Evolutionary conservation across 2,797 vertebrate species (phyloP).

Genomic region (Naso thynnoides): DNA sequence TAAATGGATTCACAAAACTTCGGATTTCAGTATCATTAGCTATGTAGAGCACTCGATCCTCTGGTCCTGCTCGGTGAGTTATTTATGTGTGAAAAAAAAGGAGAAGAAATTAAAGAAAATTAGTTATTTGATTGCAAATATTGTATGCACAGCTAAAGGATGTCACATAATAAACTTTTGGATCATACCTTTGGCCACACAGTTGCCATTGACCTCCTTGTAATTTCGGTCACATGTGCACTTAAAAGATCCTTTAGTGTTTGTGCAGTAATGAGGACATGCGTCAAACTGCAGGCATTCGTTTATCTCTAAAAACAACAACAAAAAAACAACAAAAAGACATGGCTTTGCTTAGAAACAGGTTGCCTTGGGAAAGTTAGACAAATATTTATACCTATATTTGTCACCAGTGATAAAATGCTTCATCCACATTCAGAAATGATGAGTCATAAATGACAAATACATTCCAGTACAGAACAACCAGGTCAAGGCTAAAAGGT

Average conservation of each 20-base stretch:
- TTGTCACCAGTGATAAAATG: slow-evolving; percentile 7
- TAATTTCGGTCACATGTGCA: slow-evolving; percentile 95
- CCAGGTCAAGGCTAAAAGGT: background rate
- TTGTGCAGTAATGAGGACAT: slow-evolving; percentile 95
- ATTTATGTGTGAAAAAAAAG: slow-evolving; percentile 68
- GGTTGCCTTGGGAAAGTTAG: background rate
- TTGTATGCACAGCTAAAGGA: background rate
- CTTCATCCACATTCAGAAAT: background rate
- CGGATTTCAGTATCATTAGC: slow-evolving; percentile 99
- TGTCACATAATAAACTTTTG: slow-evolving; percentile 19
- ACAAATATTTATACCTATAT: background rate
- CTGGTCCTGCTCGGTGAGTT: slow-evolving; percentile 91
- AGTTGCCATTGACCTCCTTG: slow-evolving; percentile 91
- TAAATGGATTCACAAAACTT: slow-evolving; percentile 99
- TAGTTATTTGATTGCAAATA: slow-evolving; percentile 74
- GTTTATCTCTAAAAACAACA: slow-evolving; percentile 88
- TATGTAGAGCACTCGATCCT: slow-evolving; percentile 99
- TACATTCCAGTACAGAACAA: slow-evolving; percentile 1
- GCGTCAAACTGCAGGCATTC: slow-evolving; percentile 95
- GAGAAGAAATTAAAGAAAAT: slow-evolving; percentile 43
- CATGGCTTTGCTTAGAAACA: background rate
- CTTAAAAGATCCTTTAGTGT: slow-evolving; percentile 95
- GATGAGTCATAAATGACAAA: background rate
- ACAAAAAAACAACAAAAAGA: slow-evolving; percentile 48
- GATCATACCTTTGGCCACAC: slow-evolving; percentile 93